Evolutionary conservation across 2,888 invertebrate species (phyloP).

Genomic region (Dynastes hyllus): DNA sequence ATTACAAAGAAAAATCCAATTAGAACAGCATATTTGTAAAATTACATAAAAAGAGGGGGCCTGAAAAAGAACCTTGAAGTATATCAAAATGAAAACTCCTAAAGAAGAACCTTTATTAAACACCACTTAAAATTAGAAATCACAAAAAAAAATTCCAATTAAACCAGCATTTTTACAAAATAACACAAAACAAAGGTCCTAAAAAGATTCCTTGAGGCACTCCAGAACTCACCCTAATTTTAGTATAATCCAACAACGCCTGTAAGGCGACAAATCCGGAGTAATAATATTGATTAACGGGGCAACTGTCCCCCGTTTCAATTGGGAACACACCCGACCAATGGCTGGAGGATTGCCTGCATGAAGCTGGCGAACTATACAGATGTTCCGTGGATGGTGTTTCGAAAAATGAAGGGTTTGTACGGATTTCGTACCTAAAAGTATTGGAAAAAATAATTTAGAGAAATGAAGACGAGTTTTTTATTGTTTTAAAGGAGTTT

Average conservation of each 20-base stretch:
- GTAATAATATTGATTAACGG: slow-evolving; percentile 83
- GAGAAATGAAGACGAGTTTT: not conserved
- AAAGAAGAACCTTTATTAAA: no score
- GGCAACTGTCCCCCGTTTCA: slow-evolving; percentile 81
- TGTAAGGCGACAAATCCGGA: slow-evolving; percentile 85
- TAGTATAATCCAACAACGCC: slow-evolving; percentile 81
- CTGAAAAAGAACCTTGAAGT: no score
- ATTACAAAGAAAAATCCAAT: no score
- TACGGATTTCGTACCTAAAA: slow-evolving; percentile 81
- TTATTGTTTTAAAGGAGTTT: not conserved
- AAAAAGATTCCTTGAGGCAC: not conserved
- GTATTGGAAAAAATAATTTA: slow-evolving; percentile 17
- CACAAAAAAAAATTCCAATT: no score
- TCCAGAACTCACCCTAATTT: slow-evolving; percentile 76
- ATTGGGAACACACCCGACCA: slow-evolving; percentile 79
- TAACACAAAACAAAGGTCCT: not conserved
- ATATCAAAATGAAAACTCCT: no score
- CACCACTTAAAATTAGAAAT: no score
- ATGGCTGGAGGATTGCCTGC: slow-evolving; percentile 78
- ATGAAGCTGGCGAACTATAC: slow-evolving; percentile 80
- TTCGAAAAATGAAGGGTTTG: slow-evolving; percentile 79
- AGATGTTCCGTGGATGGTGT: slow-evolving; percentile 80
- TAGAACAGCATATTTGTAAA: no score
- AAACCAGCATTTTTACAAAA: not conserved
- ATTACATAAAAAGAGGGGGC: no score